These are phyloP conservation scores for Enteromius argenteus DNA, from an alignment of 2,797 vertebrate species.

Conservation along the genomic window DNA sequence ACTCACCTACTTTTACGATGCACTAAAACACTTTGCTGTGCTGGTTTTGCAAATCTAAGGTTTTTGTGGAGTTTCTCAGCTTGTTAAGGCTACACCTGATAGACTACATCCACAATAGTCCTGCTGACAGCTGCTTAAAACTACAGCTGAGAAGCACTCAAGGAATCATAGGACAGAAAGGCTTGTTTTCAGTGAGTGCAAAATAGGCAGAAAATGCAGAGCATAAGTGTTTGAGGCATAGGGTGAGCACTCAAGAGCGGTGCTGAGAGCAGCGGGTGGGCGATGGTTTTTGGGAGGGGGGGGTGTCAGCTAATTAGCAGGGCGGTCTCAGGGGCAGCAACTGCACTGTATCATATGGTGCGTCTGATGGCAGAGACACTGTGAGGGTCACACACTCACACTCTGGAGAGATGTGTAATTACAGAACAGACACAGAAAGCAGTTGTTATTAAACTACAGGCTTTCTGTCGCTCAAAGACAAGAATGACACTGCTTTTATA, in stretches of 20 bases:
- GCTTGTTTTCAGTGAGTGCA: slow-evolving; percentile 20
- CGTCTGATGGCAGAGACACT: slow-evolving; percentile 38
- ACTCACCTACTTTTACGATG: too few species aligned
- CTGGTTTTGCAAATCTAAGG: slow-evolving; percentile 55
- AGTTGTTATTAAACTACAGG: slow-evolving; percentile 52
- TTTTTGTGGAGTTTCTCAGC: slow-evolving; percentile 42
- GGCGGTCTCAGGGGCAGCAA: slow-evolving; percentile 48
- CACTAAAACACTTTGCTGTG: slow-evolving; percentile 1
- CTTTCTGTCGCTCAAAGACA: slow-evolving; percentile 44
- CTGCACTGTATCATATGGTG: slow-evolving; percentile 52
- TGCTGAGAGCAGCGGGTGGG: slow-evolving; percentile 25
- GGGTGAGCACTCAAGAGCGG: slow-evolving; percentile 23
- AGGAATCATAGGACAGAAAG: slow-evolving; percentile 5
- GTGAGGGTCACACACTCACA: slow-evolving; percentile 50
- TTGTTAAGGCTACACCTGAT: slow-evolving; percentile 50
- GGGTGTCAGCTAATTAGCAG: slow-evolving; percentile 55
- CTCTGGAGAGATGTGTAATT: slow-evolving; percentile 45
- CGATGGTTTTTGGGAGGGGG: neutral
- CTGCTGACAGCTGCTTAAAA: slow-evolving; percentile 18
- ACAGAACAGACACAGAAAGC: slow-evolving; percentile 55
- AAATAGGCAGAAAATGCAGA: slow-evolving; percentile 36
- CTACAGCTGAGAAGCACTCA: slow-evolving; percentile 6
- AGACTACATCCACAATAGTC: slow-evolving; percentile 22
- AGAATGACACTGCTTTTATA: neutral
- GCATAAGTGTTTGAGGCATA: slow-evolving; percentile 26